Conservation (phyloP, 2,888 invertebrate genomes). For the Polia nebulosa region DNA sequence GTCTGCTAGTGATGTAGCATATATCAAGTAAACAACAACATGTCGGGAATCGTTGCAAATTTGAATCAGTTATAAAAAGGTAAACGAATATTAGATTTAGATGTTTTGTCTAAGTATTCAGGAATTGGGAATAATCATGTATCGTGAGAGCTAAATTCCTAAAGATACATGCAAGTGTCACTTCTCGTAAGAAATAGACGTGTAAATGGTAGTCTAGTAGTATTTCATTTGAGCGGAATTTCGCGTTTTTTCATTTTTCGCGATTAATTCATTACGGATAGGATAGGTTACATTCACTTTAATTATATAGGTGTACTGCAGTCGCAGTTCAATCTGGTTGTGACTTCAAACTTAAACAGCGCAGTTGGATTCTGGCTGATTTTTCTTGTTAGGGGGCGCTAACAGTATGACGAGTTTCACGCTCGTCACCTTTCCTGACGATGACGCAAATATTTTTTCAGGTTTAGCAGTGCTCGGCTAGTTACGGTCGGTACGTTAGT, state of each 20-base stretch:
- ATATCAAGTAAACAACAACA: slow-evolving; percentile 10
- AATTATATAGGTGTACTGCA: neutral
- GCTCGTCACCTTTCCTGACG: neutral
- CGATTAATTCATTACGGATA: neutral
- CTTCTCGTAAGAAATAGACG: neutral
- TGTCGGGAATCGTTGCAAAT: neutral
- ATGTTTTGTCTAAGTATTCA: neutral
- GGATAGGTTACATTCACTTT: neutral
- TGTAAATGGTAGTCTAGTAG: too few relatives aligned
- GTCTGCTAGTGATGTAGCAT: neutral
- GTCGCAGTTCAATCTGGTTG: neutral
- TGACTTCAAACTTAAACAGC: neutral
- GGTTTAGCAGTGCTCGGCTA: slow-evolving; percentile 14
- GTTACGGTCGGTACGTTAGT: slow-evolving; percentile 28
- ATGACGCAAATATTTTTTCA: slow-evolving; percentile 13
- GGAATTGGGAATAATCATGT: neutral
- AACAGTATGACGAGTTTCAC: neutral
- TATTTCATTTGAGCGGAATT: too few relatives aligned
- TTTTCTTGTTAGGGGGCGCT: neutral
- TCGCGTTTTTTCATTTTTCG: neutral
- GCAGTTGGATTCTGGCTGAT: neutral
- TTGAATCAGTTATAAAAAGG: neutral
- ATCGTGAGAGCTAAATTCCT: neutral
- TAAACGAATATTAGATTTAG: neutral
- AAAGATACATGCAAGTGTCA: too few relatives aligned